Evolutionary conservation across 2,113 vertebrate species (phyloP).

Genomic region (Gorilla gorilla): DNA sequence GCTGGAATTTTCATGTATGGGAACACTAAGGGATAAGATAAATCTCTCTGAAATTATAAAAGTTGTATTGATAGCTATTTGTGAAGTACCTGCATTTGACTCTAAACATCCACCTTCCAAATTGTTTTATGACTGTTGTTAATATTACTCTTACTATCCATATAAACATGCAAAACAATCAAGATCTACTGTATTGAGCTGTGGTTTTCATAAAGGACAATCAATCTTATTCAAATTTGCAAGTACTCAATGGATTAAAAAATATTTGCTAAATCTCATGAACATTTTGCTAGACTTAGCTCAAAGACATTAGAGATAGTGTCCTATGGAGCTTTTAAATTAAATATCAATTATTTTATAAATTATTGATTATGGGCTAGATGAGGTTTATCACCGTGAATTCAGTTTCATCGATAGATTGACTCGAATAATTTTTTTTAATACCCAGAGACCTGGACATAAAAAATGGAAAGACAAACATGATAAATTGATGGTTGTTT

Average conservation of each 20-base stretch:
- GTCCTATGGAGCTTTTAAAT: constrained; percentile 29
- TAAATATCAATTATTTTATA: constrained; percentile 51
- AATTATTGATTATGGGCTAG: constrained; percentile 25
- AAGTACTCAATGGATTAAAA: not conserved
- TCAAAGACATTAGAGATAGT: constrained; percentile 24
- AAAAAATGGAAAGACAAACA: not conserved
- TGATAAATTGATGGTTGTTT: not conserved
- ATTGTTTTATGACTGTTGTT: not conserved
- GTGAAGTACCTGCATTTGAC: not conserved
- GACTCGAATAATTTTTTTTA: not conserved
- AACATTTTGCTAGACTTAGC: constrained; percentile 28
- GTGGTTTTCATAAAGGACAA: not conserved
- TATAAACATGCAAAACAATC: not conserved
- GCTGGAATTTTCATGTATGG: not conserved
- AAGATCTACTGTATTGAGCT: not conserved
- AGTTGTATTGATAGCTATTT: not conserved
- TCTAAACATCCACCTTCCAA: not conserved
- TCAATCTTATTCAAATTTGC: not conserved
- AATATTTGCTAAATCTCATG: not conserved
- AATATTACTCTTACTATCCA: not conserved
- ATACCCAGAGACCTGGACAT: not conserved
- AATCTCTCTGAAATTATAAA: not conserved
- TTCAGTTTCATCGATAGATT: not conserved
- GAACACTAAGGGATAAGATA: not conserved
- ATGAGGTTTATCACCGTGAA: not conserved